Evolutionary conservation across 2,113 vertebrate genomes (phyloP).

Genomic region (Silurus asotus): DNA sequence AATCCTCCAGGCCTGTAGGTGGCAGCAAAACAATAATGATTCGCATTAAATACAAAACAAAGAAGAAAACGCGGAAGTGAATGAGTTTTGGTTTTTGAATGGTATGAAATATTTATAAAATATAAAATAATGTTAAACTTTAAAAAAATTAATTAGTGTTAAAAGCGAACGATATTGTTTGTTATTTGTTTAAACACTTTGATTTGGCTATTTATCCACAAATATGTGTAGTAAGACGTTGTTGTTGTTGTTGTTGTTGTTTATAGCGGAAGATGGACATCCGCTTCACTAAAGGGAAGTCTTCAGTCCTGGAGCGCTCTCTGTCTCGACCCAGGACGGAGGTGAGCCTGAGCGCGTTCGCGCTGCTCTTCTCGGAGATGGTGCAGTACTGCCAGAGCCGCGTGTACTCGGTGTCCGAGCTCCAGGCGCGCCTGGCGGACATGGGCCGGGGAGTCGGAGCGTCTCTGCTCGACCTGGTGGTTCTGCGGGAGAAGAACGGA

Average conservation of each 20-base stretch:
- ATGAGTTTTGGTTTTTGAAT: not conserved
- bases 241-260: conserved; percentile 10
- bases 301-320: conserved; percentile 83
- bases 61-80: not conserved
- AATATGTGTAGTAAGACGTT: not conserved
- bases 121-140: too few species aligned
- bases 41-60: not conserved
- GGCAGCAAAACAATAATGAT: not conserved
- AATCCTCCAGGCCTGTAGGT: not conserved
- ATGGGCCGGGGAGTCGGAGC: conserved; percentile 87
- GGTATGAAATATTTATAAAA: not conserved
- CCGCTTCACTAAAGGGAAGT: conserved; percentile 88
- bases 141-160: too few species aligned
- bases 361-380: conserved; percentile 92
- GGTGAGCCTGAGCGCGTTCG: conserved; percentile 86
- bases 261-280: conserved; percentile 76
- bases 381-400: conserved; percentile 95
- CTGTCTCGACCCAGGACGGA: conserved; percentile 84
- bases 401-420: conserved; percentile 89
- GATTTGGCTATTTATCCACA: not conserved
- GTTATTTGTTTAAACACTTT: too few species aligned
- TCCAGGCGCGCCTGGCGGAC: conserved; percentile 84
- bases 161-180: too few species aligned
- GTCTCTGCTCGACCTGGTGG: conserved; percentile 85
- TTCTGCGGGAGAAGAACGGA: conserved; percentile 84